Conservation (phyloP, 2,113 vertebrate genomes). For the Cathartes aura region DNA sequence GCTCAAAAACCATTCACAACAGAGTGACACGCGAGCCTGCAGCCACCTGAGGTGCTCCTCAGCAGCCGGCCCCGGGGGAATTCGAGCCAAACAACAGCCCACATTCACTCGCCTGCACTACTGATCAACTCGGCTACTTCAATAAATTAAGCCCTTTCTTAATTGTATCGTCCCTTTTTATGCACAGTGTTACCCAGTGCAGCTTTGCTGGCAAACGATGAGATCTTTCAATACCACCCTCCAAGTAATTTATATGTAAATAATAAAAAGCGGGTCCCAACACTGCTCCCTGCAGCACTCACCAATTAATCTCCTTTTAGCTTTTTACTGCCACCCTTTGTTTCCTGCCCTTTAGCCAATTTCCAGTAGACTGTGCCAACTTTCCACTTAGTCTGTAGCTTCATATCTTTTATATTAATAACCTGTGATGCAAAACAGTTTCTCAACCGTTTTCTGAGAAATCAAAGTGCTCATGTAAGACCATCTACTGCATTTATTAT, state of each 20-base stretch:
- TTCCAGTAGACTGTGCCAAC: constrained; percentile 74
- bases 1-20: background rate
- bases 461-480: constrained; percentile 22
- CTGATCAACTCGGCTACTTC: constrained; percentile 15
- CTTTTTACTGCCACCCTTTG: constrained; percentile 69
- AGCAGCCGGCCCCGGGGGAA: background rate
- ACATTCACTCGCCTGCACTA: background rate
- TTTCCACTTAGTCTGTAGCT: constrained; percentile 68
- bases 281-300: constrained; percentile 55
- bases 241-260: constrained; percentile 76
- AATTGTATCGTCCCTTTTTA: constrained; percentile 39
- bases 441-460: constrained; percentile 50
- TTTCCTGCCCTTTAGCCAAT: constrained; percentile 74
- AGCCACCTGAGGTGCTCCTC: constrained; percentile 38
- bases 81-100: background rate
- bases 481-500: background rate
- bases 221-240: constrained; percentile 64
- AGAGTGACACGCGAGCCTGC: background rate
- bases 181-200: background rate
- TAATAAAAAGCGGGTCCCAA: constrained; percentile 72
- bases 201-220: constrained; percentile 47
- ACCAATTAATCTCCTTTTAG: constrained; percentile 77
- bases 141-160: constrained; percentile 58
- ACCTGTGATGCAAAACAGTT: constrained; percentile 58
- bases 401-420: constrained; percentile 65